Conservation (phyloP, 2,113 vertebrate species). For the Calyptomena viridis region DNA sequence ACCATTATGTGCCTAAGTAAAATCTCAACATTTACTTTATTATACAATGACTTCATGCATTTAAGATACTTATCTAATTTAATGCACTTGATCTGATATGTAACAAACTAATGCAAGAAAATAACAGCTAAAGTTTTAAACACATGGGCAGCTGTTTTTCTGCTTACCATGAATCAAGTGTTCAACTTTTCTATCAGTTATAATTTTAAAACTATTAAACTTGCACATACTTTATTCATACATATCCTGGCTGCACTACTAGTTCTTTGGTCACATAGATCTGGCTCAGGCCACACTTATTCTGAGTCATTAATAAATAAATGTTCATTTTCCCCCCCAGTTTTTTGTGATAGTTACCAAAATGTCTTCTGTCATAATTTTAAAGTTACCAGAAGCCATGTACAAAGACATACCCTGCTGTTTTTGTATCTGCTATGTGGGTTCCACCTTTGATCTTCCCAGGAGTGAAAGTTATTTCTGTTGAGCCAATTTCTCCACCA, state of each 20-base stretch:
- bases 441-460: conserved; percentile 87
- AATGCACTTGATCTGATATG: background rate
- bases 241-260: background rate
- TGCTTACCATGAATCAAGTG: background rate
- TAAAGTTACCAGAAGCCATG: background rate
- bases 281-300: background rate
- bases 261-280: background rate
- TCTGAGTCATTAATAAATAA: background rate
- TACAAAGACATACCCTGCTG: conserved; percentile 81
- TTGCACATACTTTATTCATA: background rate
- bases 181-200: background rate
- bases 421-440: conserved; percentile 88
- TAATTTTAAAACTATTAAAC: background rate
- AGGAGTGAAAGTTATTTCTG: conserved; percentile 86
- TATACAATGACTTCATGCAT: background rate
- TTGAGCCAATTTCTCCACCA: conserved; percentile 88
- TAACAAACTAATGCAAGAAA: background rate
- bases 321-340: rapidly evolving
- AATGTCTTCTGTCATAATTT: background rate
- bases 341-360: background rate
- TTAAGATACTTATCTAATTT: background rate
- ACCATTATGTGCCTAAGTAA: background rate
- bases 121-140: background rate
- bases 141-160: background rate
- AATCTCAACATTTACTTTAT: background rate